Conservation (phyloP, 2,113 vertebrate genomes). For the Osmerus eperlanus region DNA sequence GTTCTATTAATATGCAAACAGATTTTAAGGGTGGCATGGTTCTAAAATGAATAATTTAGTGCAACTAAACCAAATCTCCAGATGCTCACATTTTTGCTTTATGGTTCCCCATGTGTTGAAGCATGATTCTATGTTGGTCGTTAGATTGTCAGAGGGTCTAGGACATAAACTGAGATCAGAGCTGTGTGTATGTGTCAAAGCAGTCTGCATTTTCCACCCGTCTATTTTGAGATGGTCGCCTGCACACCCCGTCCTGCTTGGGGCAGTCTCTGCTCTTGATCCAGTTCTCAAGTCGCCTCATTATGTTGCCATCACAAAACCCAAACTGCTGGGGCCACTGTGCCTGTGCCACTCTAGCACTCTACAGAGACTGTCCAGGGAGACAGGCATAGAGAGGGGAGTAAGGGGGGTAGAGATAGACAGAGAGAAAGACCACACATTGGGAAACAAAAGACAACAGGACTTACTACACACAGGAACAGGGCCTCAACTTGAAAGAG, state of each 20-base stretch:
- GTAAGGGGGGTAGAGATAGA: neutral
- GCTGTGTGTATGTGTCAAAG: conserved; percentile 7
- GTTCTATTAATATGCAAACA: conserved; percentile 7
- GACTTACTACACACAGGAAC: no score
- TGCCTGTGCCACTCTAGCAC: neutral
- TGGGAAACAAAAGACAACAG: neutral
- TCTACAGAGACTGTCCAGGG: neutral
- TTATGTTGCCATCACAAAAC: neutral
- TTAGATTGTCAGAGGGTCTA: no score
- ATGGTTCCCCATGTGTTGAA: conserved; percentile 8
- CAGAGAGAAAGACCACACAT: neutral
- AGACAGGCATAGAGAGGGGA: neutral
- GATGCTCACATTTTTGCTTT: neutral
- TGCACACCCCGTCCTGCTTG: conserved; percentile 1
- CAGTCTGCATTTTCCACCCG: neutral
- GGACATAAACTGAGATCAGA: neutral
- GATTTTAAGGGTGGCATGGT: neutral
- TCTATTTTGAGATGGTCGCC: conserved; percentile 16
- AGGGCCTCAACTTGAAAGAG: neutral
- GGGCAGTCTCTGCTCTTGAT: conserved; percentile 17
- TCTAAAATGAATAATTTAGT: conserved; percentile 4
- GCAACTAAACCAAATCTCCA: conserved; percentile 3
- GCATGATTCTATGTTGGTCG: no score
- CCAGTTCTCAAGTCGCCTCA: conserved; percentile 10
- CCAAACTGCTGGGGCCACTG: neutral